Conservation (phyloP, 2,113 vertebrate genomes). For the Dromas ardeola region DNA sequence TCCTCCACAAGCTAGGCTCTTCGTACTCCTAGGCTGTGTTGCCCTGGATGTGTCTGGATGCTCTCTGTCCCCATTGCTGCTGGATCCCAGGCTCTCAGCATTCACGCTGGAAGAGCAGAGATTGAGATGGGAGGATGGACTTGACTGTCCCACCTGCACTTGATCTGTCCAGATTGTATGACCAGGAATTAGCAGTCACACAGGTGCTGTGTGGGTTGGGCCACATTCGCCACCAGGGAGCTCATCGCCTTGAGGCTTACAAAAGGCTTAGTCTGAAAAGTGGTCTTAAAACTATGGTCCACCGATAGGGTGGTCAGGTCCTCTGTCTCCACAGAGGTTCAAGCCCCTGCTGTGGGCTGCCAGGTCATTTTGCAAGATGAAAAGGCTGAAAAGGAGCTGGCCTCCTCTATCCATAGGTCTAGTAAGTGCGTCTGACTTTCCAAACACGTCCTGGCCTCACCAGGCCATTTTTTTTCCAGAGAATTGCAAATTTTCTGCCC, state of each 20-base stretch:
- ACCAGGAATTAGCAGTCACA: not conserved
- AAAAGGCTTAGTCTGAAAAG: not conserved
- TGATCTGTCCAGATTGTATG: not conserved
- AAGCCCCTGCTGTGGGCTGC: not conserved
- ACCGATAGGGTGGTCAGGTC: not conserved
- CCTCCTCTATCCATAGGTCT: not conserved
- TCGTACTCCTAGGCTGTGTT: not conserved
- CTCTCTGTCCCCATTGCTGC: not conserved
- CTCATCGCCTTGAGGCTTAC: not conserved
- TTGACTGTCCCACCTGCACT: not conserved
- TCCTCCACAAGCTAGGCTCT: not conserved
- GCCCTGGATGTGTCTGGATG: not conserved
- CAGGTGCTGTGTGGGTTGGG: not conserved
- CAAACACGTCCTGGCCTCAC: not conserved
- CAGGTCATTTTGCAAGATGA: not conserved
- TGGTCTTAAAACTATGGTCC: not conserved
- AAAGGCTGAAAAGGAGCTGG: not conserved
- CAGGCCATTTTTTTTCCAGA: not conserved
- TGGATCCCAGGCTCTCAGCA: not conserved
- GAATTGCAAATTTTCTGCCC: not conserved
- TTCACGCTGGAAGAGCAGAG: not conserved
- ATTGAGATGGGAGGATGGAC: not conserved
- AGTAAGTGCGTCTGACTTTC: not conserved
- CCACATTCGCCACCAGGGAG: not conserved
- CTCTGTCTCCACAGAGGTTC: not conserved